Base-by-base conservation (phyloP, 2,113 vertebrate species). In the Engystomops pustulosus region DNA sequence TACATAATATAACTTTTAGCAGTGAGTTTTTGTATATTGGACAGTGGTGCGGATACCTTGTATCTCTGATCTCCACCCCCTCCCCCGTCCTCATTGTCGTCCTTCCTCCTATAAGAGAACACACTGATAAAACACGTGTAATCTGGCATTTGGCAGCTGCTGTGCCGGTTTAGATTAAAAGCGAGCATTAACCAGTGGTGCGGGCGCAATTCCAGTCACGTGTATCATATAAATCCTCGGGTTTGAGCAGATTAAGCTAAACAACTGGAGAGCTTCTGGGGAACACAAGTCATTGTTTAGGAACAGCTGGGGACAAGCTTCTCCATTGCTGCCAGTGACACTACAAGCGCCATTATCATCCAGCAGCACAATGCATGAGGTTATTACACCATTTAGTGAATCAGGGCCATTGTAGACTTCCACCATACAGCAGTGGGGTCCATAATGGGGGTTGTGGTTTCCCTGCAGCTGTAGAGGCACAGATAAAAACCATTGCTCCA, bases 241-340 rank as follows among this genome's bases (percentile, higher is more conserved):
- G 76, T 79, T 65, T 60, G 55, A 79, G 38, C 53, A 62, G 55
- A 79, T 79, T 79, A 79, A 60, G 55, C 34, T 27, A 79, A 79
- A 79, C 53, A 79, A 79, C 36, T 44, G 53, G 55, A 44, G 36
- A 1, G 51, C 14, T 7, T 51, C 30, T 15, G 49, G 38, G 76
- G 23, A 62, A 45, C 76, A 36, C 14, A 25, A 41, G 55, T 11
- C 34, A 62, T 79, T 79, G 55, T 79, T 36, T 15, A 2, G 55
- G 17, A 62, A 41, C 76, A 79, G 34, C 76, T 79, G 55, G 27
- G 34, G 51, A 7, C 3, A 51, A 34, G 47, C 49, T 15, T n/a
- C 34, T 23, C 17, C 12, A 77, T 38, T 14, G 18, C 32, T 10
- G 9, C 30, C 74, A 32, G 15, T 77, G 1, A 18, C 51, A 38